Conservation (phyloP, 2,888 invertebrate species). For the Agapostemon virescens region DNA sequence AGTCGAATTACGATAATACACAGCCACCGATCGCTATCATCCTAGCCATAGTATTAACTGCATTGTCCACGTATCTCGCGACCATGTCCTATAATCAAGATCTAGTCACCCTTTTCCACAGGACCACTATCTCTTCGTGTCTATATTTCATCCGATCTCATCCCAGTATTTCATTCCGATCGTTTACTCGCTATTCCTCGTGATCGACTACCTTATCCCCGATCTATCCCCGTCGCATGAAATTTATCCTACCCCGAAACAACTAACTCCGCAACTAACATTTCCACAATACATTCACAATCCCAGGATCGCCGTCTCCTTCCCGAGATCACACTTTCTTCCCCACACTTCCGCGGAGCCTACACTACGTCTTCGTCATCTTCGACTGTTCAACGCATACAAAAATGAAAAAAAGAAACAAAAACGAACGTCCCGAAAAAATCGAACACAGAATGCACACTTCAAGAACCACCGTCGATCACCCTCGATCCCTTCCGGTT, state of each 20-base stretch:
- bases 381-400: no score
- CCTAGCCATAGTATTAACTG: not conserved
- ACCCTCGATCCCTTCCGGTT: not conserved
- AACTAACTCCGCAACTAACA: not conserved
- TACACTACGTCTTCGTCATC: no score
- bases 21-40: conserved; percentile 3
- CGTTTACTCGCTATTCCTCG: not conserved
- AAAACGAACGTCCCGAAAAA: not conserved
- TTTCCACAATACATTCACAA: not conserved
- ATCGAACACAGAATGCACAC: not conserved
- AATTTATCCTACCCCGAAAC: not conserved
- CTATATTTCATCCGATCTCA: not conserved
- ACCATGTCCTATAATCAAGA: conserved; percentile 10
- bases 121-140: not conserved
- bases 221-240: not conserved
- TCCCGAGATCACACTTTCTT: not conserved
- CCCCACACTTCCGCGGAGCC: not conserved
- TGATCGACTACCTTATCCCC: not conserved
- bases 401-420: no score
- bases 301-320: not conserved
- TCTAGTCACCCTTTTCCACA: conserved; percentile 7
- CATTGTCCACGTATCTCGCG: conserved; percentile 4
- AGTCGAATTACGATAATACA: conserved; percentile 1
- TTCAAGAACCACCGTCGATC: not conserved
- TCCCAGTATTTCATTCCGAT: not conserved